Evolutionary conservation across 1,140 invertebrate species (phyloP), one percentile per base, ranked within the genome.

Genomic region (Caligus rogercresseyi): DNA sequence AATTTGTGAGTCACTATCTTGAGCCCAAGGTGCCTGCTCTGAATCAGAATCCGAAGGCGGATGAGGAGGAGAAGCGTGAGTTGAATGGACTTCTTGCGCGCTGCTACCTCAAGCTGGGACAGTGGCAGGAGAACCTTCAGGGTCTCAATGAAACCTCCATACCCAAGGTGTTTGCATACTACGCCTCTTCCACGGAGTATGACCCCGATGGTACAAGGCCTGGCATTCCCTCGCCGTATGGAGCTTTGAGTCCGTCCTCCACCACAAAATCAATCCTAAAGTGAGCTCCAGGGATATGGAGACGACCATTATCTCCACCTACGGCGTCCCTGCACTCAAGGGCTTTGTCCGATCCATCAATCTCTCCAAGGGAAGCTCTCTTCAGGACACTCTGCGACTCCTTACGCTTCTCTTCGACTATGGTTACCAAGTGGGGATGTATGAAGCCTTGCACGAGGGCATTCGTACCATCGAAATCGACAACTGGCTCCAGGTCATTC

Each of bases 401-500:
- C 71, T 96, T 4, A 95, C 91, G 0, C 72, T 96, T 0, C 95
- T 90, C 87, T 95, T 95, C 70, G 90, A 97, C 69, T 90, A 93
- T 69, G 92, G 91, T 0, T 88, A 97, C 65, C 83, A 86, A 75
- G 79, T 85, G 0, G 88, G 93, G 70, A 91, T 98, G 0, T 87
- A 94, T 70, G 89, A 96, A 63, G 89, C 90, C 0, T 80, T 99
- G 16, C 79, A 84, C 0, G 91, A 96, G 66, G 91, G 91, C 0
- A 85, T 98, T 52, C 82, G 87, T 66, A 81, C 84, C 0, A 92
- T 98, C 25, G 89, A 95, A 69, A 91, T 98, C 63, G 93, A 98
- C 69, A 97, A 92, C 13, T 99, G 96, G 96, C 76, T 99, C 1
- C 94, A 99, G 79, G 94, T 99, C 0, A 98, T 98, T 67, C 96